These are phyloP conservation scores for Heliconius sara DNA, from an alignment of 2,888 invertebrate genomes.

Conservation along the genomic window DNA sequence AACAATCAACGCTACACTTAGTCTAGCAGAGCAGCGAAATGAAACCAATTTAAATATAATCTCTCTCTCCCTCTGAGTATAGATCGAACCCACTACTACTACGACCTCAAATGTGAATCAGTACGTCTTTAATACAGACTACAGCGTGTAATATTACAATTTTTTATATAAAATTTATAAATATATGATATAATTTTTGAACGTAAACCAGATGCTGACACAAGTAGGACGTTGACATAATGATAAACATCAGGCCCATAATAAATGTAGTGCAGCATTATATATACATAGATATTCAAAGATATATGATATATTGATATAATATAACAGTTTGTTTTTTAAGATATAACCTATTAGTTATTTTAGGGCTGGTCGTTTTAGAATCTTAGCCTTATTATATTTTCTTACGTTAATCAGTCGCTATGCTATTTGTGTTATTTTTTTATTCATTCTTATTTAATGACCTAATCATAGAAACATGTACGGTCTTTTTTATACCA, in stretches of 20 bases:
- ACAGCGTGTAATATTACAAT: background rate
- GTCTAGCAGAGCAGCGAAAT: background rate
- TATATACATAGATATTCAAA: background rate
- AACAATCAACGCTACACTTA: background rate
- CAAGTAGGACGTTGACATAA: slow-evolving; percentile 14
- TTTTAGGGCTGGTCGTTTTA: no score
- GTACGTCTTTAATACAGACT: background rate
- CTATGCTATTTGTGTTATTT: no score
- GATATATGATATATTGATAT: background rate
- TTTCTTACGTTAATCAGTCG: no score
- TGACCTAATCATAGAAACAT: no score
- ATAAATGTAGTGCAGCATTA: background rate
- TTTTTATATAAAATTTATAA: background rate
- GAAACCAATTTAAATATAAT: background rate
- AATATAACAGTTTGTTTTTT: background rate
- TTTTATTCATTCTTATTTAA: no score
- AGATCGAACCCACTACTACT: background rate
- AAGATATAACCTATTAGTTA: no score
- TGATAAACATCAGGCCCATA: slow-evolving; percentile 9
- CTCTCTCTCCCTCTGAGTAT: background rate
- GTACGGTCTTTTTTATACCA: no score
- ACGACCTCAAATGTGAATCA: background rate
- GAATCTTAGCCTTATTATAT: no score
- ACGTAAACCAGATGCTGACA: slow-evolving; percentile 19
- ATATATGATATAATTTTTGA: slow-evolving; percentile 17